phyloP scores from a whole-genome alignment of 64 coral and sea anemone species.

The Anthopleura sola region DNA sequence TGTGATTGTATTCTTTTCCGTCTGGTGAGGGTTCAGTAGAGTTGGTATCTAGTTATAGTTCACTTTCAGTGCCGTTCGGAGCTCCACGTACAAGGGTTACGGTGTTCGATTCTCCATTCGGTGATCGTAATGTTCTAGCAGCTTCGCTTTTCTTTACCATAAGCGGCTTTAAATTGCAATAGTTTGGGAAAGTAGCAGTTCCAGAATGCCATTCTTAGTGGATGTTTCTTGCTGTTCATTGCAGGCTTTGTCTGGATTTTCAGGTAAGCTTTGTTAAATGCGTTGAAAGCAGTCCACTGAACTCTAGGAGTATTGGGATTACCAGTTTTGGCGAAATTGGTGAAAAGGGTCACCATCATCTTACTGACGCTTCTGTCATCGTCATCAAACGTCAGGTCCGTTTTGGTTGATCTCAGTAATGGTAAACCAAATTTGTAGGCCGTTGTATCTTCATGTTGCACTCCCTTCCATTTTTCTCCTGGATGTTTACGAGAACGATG shows the following conservation, averaged over 20 bases:
- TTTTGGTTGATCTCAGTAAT: neutral
- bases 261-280: constrained; percentile 42
- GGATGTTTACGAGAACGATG: constrained; percentile 51
- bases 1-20: no score
- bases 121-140: no score
- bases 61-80: no score
- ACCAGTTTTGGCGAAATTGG: constrained; percentile 82
- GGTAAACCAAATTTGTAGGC: constrained; percentile 80
- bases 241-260: constrained; percentile 27
- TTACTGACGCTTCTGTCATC: constrained; percentile 65
- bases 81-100: no score
- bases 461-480: constrained; percentile 44
- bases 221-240: constrained; percentile 58
- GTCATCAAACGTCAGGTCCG: constrained; percentile 42
- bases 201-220: constrained; percentile 78
- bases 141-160: no score
- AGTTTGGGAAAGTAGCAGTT: constrained; percentile 42
- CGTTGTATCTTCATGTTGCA: constrained; percentile 58
- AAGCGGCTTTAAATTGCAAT: neutral
- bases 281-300: constrained; percentile 43
- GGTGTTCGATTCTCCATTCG: no score
- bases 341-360: constrained; percentile 51
- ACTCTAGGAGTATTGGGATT: constrained; percentile 30
- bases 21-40: no score
- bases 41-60: no score